phyloP scores from a whole-genome alignment of 1,140 invertebrate species.

The Fopius arisanus region DNA sequence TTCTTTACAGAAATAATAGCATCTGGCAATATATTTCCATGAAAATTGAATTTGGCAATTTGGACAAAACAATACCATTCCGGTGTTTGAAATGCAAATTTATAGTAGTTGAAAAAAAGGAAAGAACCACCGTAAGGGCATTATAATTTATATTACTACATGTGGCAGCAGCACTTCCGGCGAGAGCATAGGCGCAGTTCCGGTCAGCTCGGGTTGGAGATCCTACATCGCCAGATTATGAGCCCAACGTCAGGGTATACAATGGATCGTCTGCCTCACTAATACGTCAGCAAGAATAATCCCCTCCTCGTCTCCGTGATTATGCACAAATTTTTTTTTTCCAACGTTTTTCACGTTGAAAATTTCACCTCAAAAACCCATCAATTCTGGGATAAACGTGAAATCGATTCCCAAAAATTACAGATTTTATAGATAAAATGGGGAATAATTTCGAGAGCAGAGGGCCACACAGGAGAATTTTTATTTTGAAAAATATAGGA shows the following conservation, averaged over 20 bases:
- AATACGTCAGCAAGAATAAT: constrained; percentile 58
- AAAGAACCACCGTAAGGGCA: constrained; percentile 57
- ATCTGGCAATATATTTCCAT: constrained; percentile 48
- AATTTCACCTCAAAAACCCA: background rate
- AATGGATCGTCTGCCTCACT: constrained; percentile 60
- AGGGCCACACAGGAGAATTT: too few relatives aligned
- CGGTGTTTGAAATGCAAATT: constrained; percentile 57
- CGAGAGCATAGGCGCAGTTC: constrained; percentile 63
- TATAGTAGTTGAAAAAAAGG: constrained; percentile 53
- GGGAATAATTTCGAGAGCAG: too few relatives aligned
- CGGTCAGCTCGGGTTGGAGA: constrained; percentile 60
- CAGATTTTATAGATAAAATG: too few relatives aligned
- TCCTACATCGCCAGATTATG: constrained; percentile 64
- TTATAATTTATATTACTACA: constrained; percentile 66
- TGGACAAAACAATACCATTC: constrained; percentile 49
- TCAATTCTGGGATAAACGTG: background rate
- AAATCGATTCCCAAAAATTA: background rate
- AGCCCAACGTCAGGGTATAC: constrained; percentile 54
- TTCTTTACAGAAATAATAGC: background rate
- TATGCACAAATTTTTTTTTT: background rate
- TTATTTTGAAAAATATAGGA: too few relatives aligned
- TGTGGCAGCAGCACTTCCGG: constrained; percentile 62
- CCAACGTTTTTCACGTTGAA: background rate
- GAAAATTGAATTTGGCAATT: constrained; percentile 52
- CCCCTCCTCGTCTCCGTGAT: constrained; percentile 31